Evolutionary conservation across 30 jellyfish, hydroid and myxozoan species (phyloP), one percentile per base, ranked within the genome.

Genomic region (Aurelia coerulea): DNA sequence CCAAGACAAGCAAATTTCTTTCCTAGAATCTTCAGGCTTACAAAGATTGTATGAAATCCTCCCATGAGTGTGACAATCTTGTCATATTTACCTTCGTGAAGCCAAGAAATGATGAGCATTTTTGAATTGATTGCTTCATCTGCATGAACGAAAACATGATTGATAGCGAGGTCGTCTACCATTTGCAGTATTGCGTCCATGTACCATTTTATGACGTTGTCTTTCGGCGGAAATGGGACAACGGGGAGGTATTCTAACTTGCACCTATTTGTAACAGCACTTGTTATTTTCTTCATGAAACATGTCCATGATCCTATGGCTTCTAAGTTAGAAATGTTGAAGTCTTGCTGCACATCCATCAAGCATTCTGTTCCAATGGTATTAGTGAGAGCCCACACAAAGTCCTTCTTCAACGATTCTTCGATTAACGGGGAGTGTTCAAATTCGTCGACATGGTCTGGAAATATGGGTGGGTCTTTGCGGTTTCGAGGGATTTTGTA

Each of bases 191-290:
- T 33, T 18, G 75, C 62, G 62, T 78, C 85, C 78, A 78, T 60
- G 85, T 78, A 29, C 78, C 88, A 19, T 33, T 60, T 58, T 2
- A 35, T 58, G 4, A 63, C 69, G 19, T 60, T 62, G 39, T 64
- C 90, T 17, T 31, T 13, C 12, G 13, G 90, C 4, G 90, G 90
- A 23, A 80, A 80, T 8, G 65, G 92, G 32, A 83, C 29, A 2
- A 83, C 92, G 12, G 92, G 92, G 29, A 70, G 66, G 87, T 68
- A 83, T 71, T 83, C 92, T 13, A 83, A 54, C 46, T 83, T 83
- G 51, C 62, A 67, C 74, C 66, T 81, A n/a, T 8, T 51, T 65
- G 90, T 79, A 10, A 16, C 83, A 29, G 59, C 62, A 34, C 34
- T 65, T 29, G 33, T 23, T 23, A 23, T 23, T 23, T 23, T 23